A percentile compares a stretch with the other conserved stretches of the same genome.
Conservation (phyloP, 2,113 vertebrate species). For the Ceratotherium simum region DNA sequence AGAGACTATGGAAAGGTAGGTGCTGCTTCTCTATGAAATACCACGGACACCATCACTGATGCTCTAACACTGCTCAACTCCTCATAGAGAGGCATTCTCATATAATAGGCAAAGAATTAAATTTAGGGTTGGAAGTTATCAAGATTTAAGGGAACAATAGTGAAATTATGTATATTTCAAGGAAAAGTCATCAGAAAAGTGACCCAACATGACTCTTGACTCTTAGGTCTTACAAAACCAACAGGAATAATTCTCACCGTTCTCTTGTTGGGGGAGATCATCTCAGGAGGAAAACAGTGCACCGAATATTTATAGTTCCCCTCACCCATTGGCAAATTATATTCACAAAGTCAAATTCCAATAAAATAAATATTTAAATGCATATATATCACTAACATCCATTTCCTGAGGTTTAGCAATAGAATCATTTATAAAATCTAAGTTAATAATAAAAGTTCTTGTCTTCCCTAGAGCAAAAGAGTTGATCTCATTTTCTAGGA, state of each 20-base stretch:
- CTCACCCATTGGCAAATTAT: not conserved
- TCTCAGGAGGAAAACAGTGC: not conserved
- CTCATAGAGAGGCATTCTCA: not conserved
- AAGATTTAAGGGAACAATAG: not conserved
- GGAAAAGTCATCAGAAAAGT: not conserved
- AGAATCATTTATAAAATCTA: conserved; percentile 55
- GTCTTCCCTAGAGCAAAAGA: not conserved
- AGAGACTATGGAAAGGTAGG: not conserved
- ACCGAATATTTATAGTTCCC: not conserved
- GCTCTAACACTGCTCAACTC: not conserved
- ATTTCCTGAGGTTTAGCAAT: conserved; percentile 34
- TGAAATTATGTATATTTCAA: not conserved
- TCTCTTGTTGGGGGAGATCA: not conserved
- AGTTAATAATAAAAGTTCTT: conserved; percentile 56
- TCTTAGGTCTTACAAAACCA: not conserved
- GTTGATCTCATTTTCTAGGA: conserved; percentile 33
- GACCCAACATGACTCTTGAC: not conserved
- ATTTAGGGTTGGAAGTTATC: not conserved
- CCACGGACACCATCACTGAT: not conserved
- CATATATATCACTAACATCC: not conserved
- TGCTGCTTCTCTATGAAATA: not conserved
- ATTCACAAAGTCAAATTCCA: conserved; percentile 22
- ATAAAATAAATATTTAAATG: conserved; percentile 51
- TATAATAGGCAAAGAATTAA: conserved; percentile 2
- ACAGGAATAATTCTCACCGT: not conserved